Evolutionary conservation across 2,797 vertebrate genomes (phyloP).

Genomic region (Melanogrammus aeglefinus): DNA sequence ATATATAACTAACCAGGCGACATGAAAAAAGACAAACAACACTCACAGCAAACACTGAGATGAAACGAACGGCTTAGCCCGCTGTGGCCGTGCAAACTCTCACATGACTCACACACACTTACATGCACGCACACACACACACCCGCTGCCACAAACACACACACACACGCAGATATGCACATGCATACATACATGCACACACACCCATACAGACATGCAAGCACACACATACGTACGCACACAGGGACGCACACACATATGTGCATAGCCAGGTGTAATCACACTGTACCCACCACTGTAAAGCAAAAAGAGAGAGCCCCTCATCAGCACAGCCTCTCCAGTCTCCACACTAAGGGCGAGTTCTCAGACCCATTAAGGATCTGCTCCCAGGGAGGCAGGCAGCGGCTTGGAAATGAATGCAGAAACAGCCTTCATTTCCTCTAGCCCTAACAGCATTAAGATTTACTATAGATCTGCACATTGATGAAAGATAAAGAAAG

Average conservation of each 20-base stretch:
- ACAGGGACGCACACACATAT: no score
- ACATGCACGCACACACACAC: no score
- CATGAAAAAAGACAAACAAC: not conserved
- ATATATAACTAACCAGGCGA: slow-evolving; percentile 1
- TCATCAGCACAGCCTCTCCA: not conserved
- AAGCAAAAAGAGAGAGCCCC: not conserved
- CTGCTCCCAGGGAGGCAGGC: slow-evolving; percentile 46
- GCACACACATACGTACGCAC: not conserved
- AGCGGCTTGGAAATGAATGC: slow-evolving; percentile 56
- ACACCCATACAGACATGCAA: not conserved
- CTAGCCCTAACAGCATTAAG: slow-evolving; percentile 46
- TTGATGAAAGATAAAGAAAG: slow-evolving; percentile 3
- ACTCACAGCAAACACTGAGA: not conserved
- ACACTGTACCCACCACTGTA: not conserved
- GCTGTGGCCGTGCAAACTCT: not conserved
- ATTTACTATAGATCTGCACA: slow-evolving; percentile 49
- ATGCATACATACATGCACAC: not conserved
- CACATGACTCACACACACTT: not conserved
- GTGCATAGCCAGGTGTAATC: not conserved
- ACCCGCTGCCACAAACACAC: not conserved
- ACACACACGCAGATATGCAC: not conserved
- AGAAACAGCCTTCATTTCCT: slow-evolving; percentile 49
- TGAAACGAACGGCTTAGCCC: not conserved
- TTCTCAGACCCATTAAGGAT: slow-evolving; percentile 43
- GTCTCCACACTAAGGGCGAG: slow-evolving; percentile 36